phyloP scores from a whole-genome alignment of 2,797 vertebrate genomes.

The Melanotaenia trifasciata region DNA sequence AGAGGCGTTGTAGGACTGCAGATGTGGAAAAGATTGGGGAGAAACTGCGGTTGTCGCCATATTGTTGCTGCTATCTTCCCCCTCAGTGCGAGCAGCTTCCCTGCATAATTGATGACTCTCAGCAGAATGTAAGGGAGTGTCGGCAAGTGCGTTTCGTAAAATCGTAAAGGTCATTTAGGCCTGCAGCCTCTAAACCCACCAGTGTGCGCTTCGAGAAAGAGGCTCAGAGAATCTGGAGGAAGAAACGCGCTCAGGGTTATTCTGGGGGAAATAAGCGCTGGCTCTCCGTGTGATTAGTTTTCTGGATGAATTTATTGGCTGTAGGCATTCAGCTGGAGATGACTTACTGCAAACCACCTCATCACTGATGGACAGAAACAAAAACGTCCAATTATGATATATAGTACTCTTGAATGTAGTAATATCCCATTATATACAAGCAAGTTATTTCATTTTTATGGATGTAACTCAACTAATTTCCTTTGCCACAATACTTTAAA shows the following conservation, averaged over 20 bases:
- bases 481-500: background rate
- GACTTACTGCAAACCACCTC: background rate
- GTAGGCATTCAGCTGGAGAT: conserved; percentile 12
- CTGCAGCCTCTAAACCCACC: conserved; percentile 40
- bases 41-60: conserved; percentile 99
- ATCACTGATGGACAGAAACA: background rate
- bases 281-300: conserved; percentile 33
- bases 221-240: background rate
- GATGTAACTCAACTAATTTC: background rate
- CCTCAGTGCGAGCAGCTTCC: conserved; percentile 82
- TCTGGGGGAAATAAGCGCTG: conserved; percentile 16
- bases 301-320: conserved; percentile 38
- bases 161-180: conserved; percentile 73
- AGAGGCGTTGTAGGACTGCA: conserved; percentile 89
- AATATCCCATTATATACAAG: background rate
- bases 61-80: conserved; percentile 92
- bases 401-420: background rate
- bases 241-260: conserved; percentile 4
- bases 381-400: background rate
- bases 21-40: conserved; percentile 88
- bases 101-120: conserved; percentile 93
- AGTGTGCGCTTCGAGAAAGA: conserved; percentile 4
- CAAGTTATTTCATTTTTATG: background rate
- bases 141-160: conserved; percentile 70
- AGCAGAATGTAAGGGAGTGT: conserved; percentile 85